Conservation (phyloP, 2,797 vertebrate genomes). For the Pogonophryne albipinna region DNA sequence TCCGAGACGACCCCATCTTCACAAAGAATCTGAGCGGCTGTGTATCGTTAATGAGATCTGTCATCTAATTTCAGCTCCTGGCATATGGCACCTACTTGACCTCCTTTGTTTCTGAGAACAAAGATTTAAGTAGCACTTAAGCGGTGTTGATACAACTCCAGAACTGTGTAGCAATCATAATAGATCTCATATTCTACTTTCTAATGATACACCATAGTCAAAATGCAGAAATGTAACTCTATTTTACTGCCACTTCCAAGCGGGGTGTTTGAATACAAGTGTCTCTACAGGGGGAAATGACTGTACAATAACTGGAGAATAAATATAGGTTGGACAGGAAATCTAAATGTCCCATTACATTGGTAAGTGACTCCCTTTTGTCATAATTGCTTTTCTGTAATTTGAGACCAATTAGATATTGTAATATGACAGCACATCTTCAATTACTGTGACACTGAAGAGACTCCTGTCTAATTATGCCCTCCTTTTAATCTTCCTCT, state of each 20-base stretch:
- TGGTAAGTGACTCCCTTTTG: constrained; percentile 39
- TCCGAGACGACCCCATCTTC: constrained; percentile 28
- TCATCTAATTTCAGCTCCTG: constrained; percentile 54
- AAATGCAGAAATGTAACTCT: constrained; percentile 22
- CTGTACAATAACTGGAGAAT: constrained; percentile 14
- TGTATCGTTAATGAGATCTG: constrained; percentile 62
- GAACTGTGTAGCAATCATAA: constrained; percentile 14
- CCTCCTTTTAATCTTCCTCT: constrained; percentile 69
- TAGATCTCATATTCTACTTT: constrained; percentile 13
- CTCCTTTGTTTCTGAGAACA: constrained; percentile 46
- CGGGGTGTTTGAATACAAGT: constrained; percentile 7
- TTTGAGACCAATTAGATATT: constrained; percentile 76
- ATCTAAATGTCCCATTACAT: constrained; percentile 40
- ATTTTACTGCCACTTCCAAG: constrained; percentile 10
- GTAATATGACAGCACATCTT: constrained; percentile 73
- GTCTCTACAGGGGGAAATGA: constrained; percentile 15
- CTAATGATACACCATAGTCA: constrained; percentile 5
- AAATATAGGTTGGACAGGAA: constrained; percentile 30
- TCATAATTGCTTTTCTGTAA: constrained; percentile 63
- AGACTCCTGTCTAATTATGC: constrained; percentile 77
- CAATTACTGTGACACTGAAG: constrained; percentile 72
- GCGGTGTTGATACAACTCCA: constrained; percentile 1
- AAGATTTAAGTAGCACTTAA: constrained; percentile 40
- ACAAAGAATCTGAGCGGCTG: constrained; percentile 46
- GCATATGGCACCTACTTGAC: constrained; percentile 47